A percentile compares a stretch with the other conserved stretches of the same genome.
phyloP scores from a whole-genome alignment of 2,113 vertebrate genomes.

The Phoxinus phoxinus region DNA sequence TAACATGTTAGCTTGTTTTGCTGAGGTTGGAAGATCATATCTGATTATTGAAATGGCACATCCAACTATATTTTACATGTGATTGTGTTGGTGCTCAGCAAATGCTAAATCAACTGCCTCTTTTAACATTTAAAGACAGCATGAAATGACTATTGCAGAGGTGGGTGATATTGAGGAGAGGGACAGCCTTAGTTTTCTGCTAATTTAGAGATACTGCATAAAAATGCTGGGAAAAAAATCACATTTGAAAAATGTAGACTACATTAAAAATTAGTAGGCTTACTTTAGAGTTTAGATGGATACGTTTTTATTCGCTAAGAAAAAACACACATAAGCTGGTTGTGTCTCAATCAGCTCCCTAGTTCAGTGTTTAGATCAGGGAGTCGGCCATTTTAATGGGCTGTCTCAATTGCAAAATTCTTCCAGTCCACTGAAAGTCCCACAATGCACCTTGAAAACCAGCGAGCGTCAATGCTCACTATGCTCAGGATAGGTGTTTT shows the following conservation, averaged over 20 bases:
- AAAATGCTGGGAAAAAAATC: background rate
- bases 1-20: background rate
- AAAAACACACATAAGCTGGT: background rate
- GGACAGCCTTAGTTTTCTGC: background rate
- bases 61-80: background rate
- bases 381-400: too few species aligned
- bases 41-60: conserved; percentile 2
- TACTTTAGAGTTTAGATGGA: background rate
- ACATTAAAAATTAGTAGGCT: background rate
- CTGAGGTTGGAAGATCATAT: conserved; percentile 28
- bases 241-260: background rate
- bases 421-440: too few species aligned
- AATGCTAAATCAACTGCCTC: background rate
- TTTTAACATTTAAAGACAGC: too few species aligned
- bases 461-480: too few species aligned
- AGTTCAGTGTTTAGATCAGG: too few species aligned
- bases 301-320: background rate
- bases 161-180: background rate
- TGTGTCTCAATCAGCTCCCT: too few species aligned
- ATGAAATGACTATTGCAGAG: background rate
- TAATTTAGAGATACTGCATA: background rate
- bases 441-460: too few species aligned
- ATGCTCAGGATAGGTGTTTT: too few species aligned
- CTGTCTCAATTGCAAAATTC: too few species aligned
- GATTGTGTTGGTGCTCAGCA: background rate